These are phyloP conservation scores for Colius striatus DNA, from an alignment of 2,113 vertebrate species.

Conservation along the genomic window DNA sequence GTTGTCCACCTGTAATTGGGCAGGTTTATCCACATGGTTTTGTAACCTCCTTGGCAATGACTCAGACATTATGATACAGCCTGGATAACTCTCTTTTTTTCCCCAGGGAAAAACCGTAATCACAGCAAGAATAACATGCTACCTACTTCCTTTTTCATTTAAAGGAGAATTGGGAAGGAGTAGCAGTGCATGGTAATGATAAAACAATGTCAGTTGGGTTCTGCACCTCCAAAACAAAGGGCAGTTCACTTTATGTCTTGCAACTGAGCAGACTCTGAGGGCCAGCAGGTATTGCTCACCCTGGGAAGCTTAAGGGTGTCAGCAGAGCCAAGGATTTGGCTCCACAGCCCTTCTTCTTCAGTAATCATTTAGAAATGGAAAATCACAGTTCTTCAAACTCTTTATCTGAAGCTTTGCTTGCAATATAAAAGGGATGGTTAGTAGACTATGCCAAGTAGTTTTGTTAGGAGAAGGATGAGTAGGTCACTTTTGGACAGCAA, in stretches of 20 bases:
- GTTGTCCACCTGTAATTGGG: conserved; percentile 46
- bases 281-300: neutral
- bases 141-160: neutral
- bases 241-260: neutral
- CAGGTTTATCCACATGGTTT: conserved; percentile 45
- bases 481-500: neutral
- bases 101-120: neutral
- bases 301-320: neutral
- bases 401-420: neutral
- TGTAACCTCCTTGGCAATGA: conserved; percentile 18
- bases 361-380: neutral
- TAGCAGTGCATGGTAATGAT: neutral
- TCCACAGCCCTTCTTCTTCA: neutral
- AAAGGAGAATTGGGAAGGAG: neutral
- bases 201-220: neutral
- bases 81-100: neutral
- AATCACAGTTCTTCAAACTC: neutral
- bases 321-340: neutral
- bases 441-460: neutral
- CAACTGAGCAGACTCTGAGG: neutral
- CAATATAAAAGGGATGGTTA: neutral
- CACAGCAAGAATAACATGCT: neutral
- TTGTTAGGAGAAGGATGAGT: neutral
- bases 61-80: neutral
- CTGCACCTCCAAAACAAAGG: neutral